A percentile compares a stretch with the other conserved stretches of the same genome.
phyloP scores from a whole-genome alignment of 2,888 invertebrate genomes.

The Peribatodes rhomboidaria region DNA sequence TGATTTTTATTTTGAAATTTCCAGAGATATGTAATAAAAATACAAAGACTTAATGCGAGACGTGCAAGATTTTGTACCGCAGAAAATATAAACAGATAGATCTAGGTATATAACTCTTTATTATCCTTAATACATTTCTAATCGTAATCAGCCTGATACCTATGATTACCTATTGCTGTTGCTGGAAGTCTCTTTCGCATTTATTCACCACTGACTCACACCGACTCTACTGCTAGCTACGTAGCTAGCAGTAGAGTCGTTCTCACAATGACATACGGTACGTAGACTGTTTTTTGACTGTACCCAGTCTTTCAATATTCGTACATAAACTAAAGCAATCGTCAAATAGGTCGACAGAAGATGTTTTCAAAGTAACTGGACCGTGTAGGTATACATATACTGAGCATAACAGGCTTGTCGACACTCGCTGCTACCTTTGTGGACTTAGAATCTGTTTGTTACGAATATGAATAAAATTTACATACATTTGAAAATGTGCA shows the following conservation, averaged over 20 bases:
- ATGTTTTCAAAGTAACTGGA: constrained; percentile 60
- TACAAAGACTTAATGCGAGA: no score
- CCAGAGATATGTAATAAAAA: neutral
- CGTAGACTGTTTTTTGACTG: no score
- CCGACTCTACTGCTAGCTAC: neutral
- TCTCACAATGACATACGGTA: no score
- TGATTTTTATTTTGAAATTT: neutral
- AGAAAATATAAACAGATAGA: no score
- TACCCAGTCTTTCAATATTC: constrained; percentile 16
- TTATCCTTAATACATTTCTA: no score
- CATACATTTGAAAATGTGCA: constrained; percentile 21
- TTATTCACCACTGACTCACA: no score
- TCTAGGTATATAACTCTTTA: no score
- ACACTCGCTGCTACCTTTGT: constrained; percentile 45
- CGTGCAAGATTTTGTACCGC: neutral
- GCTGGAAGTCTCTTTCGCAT: no score
- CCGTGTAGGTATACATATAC: constrained; percentile 45
- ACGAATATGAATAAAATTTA: constrained; percentile 20
- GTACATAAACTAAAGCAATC: constrained; percentile 38
- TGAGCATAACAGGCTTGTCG: constrained; percentile 19
- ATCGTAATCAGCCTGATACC: no score
- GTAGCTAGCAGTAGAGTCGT: no score
- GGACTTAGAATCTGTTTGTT: constrained; percentile 30
- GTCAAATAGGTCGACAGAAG: constrained; percentile 48
- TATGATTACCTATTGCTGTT: neutral